Evolutionary conservation across 1,140 invertebrate species (phyloP), one percentile per base, ranked within the genome.

Genomic region (Hypothenemus hampei): DNA sequence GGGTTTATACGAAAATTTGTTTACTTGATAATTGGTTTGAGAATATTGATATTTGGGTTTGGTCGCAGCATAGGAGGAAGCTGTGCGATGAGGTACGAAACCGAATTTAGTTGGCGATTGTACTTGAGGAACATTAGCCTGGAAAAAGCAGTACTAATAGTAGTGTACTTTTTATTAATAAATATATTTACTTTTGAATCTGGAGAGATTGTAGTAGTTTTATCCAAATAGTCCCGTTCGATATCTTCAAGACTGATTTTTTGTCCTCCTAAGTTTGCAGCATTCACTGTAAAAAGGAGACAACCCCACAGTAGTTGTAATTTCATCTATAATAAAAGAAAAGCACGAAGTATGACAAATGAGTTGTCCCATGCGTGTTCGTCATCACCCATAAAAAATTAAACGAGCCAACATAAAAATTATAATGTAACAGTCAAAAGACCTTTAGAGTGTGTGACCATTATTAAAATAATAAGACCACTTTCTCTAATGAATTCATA

Each of bases 191-290:
- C n/a, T n/a, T n/a, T n/a, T n/a, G n/a, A n/a, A n/a, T n/a, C n/a
- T n/a, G n/a, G n/a, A n/a, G n/a, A n/a, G n/a, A n/a, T n/a, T n/a
- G n/a, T n/a, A n/a, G n/a, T n/a, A n/a, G n/a, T n/a, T n/a, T n/a
- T n/a, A n/a, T n/a, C n/a, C n/a, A n/a, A n/a, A 26, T 64, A 64
- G 23, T 65, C 65, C 13, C 57, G 29, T 47, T 67, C 65, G 16
- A 67, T 65, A 48, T 67, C 64, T 33, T 67, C 63, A 8, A 67
- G 47, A 16, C 55, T 62, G 19, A 61, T 59, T 57, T 64, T 64
- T 18, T 60, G 57, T n/a, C 61, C 37, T 21, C 49, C 48, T 6
- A 19, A 19, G n/a, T 8, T 36, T 4, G 33, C 44, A 13, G 58
- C 61, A 5, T 50, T 36, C 15, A 60, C 46, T 15, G 46, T 31